A percentile compares a stretch with the other conserved stretches of the same genome.
phyloP scores from a whole-genome alignment of 2,797 vertebrate genomes.

The Manis pentadactyla region DNA sequence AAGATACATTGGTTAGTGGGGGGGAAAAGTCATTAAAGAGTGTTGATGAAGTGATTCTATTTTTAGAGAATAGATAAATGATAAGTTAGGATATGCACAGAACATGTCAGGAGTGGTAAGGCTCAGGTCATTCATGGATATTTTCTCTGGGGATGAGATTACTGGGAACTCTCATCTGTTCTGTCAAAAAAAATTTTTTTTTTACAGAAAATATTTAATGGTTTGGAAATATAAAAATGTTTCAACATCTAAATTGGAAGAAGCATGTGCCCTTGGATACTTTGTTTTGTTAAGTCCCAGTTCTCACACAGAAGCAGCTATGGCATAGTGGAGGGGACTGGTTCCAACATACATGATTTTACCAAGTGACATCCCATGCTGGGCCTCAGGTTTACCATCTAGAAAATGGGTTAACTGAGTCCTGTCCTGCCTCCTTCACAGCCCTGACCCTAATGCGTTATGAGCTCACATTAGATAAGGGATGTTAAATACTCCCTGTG shows the following conservation, averaged over 20 bases:
- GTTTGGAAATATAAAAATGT: not conserved
- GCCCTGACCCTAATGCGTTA: not conserved
- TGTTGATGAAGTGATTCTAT: conserved; percentile 48
- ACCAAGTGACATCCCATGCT: not conserved
- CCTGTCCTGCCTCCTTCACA: not conserved
- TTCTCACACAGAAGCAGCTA: not conserved
- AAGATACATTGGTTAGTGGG: conserved; percentile 22
- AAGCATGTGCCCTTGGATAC: not conserved
- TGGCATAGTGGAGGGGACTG: not conserved
- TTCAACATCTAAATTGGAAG: not conserved
- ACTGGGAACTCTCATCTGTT: not conserved
- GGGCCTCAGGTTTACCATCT: not conserved
- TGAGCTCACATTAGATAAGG: not conserved
- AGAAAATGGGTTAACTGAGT: not conserved
- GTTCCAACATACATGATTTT: not conserved
- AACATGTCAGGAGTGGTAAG: not conserved
- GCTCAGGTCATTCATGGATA: not conserved
- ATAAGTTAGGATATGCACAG: not conserved
- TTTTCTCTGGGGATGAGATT: not conserved
- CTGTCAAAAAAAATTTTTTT: not conserved
- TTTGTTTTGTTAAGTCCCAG: not conserved
- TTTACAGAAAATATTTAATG: not conserved
- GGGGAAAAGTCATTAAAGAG: not conserved
- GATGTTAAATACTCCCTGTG: not conserved
- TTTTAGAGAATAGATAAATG: conserved; percentile 53